Percentiles rank a stretch among this genome's conserved stretches.
Evolutionary conservation across 2,888 invertebrate species (phyloP).

Genomic region (Conomelus anceps): DNA sequence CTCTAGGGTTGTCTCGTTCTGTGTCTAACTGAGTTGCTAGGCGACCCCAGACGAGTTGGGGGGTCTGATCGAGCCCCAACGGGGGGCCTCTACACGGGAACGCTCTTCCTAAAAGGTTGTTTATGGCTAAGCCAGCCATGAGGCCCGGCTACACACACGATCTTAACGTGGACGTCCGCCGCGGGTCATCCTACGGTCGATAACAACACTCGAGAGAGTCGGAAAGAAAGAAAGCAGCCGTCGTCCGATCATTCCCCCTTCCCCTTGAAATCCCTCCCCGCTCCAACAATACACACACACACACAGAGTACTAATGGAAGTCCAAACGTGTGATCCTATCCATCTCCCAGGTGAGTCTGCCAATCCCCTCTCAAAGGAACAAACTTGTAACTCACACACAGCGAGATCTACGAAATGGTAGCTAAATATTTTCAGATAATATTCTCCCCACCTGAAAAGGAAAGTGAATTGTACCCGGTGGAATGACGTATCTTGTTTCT

Average conservation of each 20-base stretch:
- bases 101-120: constrained; percentile 12
- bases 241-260: background rate
- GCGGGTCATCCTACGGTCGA: background rate
- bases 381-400: background rate
- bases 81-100: constrained; percentile 6
- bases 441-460: background rate
- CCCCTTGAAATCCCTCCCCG: too few relatives aligned
- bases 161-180: background rate
- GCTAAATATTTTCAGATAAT: background rate
- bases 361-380: background rate
- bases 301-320: background rate
- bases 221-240: too few relatives aligned
- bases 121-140: background rate
- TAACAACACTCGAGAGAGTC: background rate
- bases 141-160: background rate
- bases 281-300: background rate
- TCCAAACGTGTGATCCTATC: background rate
- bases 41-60: background rate
- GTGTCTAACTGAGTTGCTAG: too few relatives aligned
- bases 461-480: background rate
- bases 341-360: background rate
- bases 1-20: too few relatives aligned
- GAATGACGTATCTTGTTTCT: background rate
- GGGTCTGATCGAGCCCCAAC: background rate
- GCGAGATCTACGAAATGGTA: background rate